These are phyloP conservation scores for Sphaerophoria taeniata DNA, from an alignment of 2,888 invertebrate genomes.

Conservation along the genomic window DNA sequence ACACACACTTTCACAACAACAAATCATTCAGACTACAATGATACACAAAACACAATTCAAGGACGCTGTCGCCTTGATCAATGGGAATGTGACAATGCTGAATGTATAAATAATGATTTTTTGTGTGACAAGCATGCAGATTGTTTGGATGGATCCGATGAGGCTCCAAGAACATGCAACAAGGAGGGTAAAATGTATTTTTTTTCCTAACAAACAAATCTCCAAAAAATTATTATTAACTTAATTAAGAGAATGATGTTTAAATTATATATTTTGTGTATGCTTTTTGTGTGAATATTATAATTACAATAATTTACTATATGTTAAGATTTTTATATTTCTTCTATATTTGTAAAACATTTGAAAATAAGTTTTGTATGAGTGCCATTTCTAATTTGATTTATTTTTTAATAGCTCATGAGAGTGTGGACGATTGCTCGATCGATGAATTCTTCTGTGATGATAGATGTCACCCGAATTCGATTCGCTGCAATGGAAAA, in stretches of 20 bases:
- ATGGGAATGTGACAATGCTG: constrained; percentile 87
- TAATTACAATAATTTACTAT: background rate
- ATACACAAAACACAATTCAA: constrained; percentile 59
- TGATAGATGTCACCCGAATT: constrained; percentile 85
- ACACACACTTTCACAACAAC: constrained; percentile 71
- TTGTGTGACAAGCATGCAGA: constrained; percentile 85
- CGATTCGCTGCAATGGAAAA: constrained; percentile 86
- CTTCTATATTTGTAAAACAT: constrained; percentile 16
- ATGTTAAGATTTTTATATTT: constrained; percentile 18
- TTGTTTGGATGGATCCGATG: constrained; percentile 86
- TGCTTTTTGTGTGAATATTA: constrained; percentile 35
- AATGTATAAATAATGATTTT: constrained; percentile 85
- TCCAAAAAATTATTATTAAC: background rate
- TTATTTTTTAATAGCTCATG: constrained; percentile 37
- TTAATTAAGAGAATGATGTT: background rate
- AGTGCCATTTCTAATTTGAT: background rate
- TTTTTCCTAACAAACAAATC: constrained; percentile 46
- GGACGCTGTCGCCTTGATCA: constrained; percentile 79
- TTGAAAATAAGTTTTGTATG: background rate
- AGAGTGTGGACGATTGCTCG: constrained; percentile 78
- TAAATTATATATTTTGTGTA: constrained; percentile 9
- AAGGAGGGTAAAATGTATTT: constrained; percentile 78
- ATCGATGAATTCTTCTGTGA: constrained; percentile 84
- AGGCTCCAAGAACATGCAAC: constrained; percentile 80
- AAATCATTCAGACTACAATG: constrained; percentile 64